Evolutionary conservation across 2,888 invertebrate genomes (phyloP).

Genomic region (Athalia circularis): DNA sequence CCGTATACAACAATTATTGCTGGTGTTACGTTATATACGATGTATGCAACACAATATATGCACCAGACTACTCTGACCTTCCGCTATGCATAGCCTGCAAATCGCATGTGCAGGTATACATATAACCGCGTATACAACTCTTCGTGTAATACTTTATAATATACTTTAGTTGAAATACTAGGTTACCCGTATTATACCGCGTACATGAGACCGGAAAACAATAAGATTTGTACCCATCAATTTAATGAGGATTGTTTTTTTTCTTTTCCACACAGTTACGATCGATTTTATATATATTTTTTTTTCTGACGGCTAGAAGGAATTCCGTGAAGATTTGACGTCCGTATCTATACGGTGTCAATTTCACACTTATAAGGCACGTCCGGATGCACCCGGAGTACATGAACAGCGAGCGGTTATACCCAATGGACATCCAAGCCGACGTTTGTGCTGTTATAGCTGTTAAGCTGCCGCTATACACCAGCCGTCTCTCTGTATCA

Average conservation of each 20-base stretch:
- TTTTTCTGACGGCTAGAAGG: background rate
- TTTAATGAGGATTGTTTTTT: background rate
- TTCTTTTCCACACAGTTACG: background rate
- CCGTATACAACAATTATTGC: background rate
- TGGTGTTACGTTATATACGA: background rate
- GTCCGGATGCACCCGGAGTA: constrained; percentile 15
- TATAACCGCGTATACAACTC: too few species aligned
- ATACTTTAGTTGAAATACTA: too few species aligned
- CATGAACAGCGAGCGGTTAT: constrained; percentile 19
- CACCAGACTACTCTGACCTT: too few species aligned
- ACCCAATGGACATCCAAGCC: constrained; percentile 6
- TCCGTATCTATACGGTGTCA: constrained; percentile 18
- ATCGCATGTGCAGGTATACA: too few species aligned
- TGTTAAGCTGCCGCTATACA: constrained; percentile 7
- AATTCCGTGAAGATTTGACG: background rate
- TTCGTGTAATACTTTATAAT: too few species aligned
- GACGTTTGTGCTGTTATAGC: too few species aligned
- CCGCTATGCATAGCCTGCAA: too few species aligned
- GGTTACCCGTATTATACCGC: too few species aligned
- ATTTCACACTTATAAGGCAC: constrained; percentile 34
- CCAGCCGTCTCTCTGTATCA: constrained; percentile 12
- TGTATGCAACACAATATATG: background rate
- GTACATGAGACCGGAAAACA: too few species aligned
- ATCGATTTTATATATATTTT: background rate
- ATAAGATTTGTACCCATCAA: too few species aligned